Base-by-base conservation (phyloP, 2,113 vertebrate species). In the Pogona vitticeps region DNA sequence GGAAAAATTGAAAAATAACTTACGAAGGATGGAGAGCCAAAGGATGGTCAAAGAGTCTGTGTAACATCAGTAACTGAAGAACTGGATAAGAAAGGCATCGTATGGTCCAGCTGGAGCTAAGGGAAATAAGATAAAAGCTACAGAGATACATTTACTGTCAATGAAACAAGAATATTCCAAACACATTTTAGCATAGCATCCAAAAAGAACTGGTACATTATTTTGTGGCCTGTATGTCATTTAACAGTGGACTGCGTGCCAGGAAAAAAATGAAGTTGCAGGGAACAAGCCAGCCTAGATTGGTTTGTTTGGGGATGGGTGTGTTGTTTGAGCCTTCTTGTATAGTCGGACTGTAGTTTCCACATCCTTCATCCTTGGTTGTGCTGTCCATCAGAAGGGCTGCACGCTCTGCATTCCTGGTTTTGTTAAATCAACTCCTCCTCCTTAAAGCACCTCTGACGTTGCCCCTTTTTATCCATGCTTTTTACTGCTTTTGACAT, bases 1-100 rank as follows among this genome's bases (percentile, higher is more conserved):
- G 68, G 36, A 86, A 70, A 91, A 85, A 70, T 76, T 87, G 86
- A 88, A 87, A 80, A 84, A 83, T 77, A 56, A 72, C 59, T 91
- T 91, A 56, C 59, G 15, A 59, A n/a, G 75, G 68, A 75, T 26
- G 18, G 18, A 87, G 26, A 88, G 73, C 23, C 63, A n/a, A 80
- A 67, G 86, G 85, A 65, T 91, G 38, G 71, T 23, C 83, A 9
- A 40, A 90, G 67, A 59, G 13, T 20, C 76, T 17, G 2, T 61
- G 52, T 83, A 81, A 84, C 63, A 18, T 68, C 85, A 52, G 13
- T 26, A 80, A 76, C n/a, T 84, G 63, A 92, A 33, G 4, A 8
- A 3, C 88, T 40, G 61, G 38, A 9, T 86, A 78, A 80, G 85
- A 90, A 80, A 46, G 7, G 7, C 68, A 15, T 77, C 75, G 5